A percentile compares a stretch with the other conserved stretches of the same genome.
phyloP scores from a whole-genome alignment of 2,797 vertebrate genomes.

The Mustela erminea region DNA sequence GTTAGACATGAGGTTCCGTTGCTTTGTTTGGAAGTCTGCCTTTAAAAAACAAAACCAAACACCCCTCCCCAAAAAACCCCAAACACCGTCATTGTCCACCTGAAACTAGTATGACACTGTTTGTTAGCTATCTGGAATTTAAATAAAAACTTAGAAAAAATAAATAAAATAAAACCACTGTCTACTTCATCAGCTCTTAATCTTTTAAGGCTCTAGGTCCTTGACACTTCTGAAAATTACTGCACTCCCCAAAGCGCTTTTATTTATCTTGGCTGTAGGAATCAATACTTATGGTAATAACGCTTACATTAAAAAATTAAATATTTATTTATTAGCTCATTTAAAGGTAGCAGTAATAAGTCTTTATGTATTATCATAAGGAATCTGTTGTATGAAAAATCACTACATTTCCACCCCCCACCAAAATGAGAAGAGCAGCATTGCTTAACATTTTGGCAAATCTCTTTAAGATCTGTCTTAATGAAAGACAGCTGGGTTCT shows the following conservation, averaged over 20 bases:
- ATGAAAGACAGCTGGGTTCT: conserved; percentile 32
- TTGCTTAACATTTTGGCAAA: not conserved
- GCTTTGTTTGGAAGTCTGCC: not conserved
- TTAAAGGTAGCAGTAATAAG: conserved; percentile 18
- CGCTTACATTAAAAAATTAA: conserved; percentile 19
- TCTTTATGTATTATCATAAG: not conserved
- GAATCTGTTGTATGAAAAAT: not conserved
- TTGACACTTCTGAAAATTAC: not conserved
- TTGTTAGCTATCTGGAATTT: not conserved
- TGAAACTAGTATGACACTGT: not conserved
- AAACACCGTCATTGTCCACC: not conserved
- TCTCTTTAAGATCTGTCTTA: conserved; percentile 13
- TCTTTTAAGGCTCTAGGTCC: not conserved
- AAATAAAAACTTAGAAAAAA: not conserved
- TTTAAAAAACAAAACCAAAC: not conserved
- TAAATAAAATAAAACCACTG: not conserved
- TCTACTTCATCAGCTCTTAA: not conserved
- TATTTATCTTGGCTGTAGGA: not conserved
- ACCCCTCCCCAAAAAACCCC: not conserved
- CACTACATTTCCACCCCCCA: not conserved
- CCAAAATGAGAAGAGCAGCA: not conserved
- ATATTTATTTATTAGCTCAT: conserved; percentile 3
- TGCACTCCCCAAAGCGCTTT: not conserved
- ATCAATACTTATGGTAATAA: not conserved
- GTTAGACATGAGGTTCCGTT: not conserved